Conservation (phyloP, 2,888 invertebrate species). For the Diadegma fenestrale region DNA sequence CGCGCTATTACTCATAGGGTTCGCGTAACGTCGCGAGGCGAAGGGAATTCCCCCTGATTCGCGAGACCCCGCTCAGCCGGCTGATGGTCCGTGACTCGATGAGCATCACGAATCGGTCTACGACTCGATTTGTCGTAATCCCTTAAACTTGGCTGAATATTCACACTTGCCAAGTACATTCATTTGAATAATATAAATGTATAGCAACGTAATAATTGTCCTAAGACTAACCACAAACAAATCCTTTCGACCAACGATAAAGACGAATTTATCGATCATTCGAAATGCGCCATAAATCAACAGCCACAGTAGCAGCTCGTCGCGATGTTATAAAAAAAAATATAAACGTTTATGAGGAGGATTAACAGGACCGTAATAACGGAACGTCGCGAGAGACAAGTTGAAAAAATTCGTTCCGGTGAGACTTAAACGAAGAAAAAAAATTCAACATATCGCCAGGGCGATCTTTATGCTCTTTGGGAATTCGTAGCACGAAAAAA, state of each 20-base stretch:
- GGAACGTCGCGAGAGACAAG: conserved; percentile 2
- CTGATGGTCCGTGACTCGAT: conserved; percentile 45
- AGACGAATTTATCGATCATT: conserved; percentile 9
- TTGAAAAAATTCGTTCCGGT: conserved; percentile 35
- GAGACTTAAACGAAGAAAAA: conserved; percentile 25
- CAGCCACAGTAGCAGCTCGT: background rate
- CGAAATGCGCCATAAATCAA: background rate
- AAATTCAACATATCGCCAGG: background rate
- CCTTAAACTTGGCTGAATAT: conserved; percentile 35
- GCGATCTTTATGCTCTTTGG: conserved; percentile 1
- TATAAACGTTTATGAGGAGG: too few relatives aligned
- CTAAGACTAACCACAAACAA: conserved; percentile 4
- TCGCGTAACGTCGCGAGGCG: background rate
- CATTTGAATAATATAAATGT: conserved; percentile 32
- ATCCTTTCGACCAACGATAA: background rate
- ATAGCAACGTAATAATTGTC: conserved; percentile 27
- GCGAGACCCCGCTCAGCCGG: conserved; percentile 22
- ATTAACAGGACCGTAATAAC: background rate
- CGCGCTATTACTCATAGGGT: conserved; percentile 20
- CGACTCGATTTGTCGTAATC: conserved; percentile 44
- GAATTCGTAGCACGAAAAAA: too few relatives aligned
- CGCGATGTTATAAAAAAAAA: background rate
- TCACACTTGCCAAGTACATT: conserved; percentile 12
- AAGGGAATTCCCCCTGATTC: conserved; percentile 13
- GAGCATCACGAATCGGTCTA: conserved; percentile 43